A percentile compares a stretch with the other conserved stretches of the same genome.
phyloP scores from a whole-genome alignment of 2,797 vertebrate species.

The Esox masquinongy region DNA sequence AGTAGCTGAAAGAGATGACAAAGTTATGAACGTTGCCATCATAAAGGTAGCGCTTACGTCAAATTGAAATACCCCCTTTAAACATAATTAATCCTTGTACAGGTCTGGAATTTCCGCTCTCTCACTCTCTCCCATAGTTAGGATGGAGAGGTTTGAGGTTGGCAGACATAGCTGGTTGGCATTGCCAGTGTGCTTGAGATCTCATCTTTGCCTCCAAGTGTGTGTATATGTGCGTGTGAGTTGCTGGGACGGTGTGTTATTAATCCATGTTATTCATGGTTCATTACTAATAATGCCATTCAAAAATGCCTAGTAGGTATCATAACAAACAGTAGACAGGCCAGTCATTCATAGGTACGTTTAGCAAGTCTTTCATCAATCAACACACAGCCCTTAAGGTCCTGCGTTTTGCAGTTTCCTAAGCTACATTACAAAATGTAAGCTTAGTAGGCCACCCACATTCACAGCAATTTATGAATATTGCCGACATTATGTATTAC shows the following conservation, averaged over 20 bases:
- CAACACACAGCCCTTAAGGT: constrained; percentile 41
- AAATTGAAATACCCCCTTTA: constrained; percentile 38
- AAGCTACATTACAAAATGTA: constrained; percentile 50
- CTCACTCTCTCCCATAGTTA: constrained; percentile 49
- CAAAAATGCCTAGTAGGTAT: background rate
- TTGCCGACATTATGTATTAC: constrained; percentile 48
- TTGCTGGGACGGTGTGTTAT: background rate
- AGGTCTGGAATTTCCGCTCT: constrained; percentile 44
- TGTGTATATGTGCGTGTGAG: background rate
- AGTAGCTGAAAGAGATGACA: constrained; percentile 28
- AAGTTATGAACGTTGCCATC: constrained; percentile 21
- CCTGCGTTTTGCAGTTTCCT: constrained; percentile 51
- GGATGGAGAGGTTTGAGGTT: constrained; percentile 36
- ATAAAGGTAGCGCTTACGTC: constrained; percentile 41
- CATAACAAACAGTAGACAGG: background rate
- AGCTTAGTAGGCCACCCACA: constrained; percentile 47
- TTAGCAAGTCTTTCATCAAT: constrained; percentile 60
- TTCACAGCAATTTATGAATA: constrained; percentile 49
- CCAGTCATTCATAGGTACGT: constrained; percentile 23
- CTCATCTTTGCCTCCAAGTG: constrained; percentile 55
- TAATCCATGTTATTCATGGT: background rate
- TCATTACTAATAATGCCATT: background rate
- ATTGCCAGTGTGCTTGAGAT: constrained; percentile 50
- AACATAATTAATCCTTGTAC: constrained; percentile 61
- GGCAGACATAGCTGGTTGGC: constrained; percentile 43